phyloP scores from a whole-genome alignment of 2,113 vertebrate genomes.

The Eolophus roseicapilla region DNA sequence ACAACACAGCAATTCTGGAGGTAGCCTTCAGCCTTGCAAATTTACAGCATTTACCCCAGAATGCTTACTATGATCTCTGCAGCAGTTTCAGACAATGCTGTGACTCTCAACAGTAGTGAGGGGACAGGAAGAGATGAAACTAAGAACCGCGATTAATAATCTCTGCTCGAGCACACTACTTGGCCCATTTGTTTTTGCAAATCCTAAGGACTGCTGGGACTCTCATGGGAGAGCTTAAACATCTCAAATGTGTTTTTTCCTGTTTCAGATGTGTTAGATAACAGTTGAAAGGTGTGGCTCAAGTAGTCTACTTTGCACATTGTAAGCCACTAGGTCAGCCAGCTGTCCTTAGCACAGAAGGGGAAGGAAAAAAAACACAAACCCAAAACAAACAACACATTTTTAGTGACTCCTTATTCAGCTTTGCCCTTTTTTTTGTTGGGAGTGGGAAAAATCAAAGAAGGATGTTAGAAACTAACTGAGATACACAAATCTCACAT shows the following conservation, averaged over 20 bases:
- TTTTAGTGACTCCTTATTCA: not conserved
- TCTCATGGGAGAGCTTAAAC: slow-evolving; percentile 10
- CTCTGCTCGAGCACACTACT: not conserved
- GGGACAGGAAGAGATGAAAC: not conserved
- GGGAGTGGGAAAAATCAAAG: not conserved
- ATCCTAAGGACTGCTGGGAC: not conserved
- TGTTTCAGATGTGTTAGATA: slow-evolving; percentile 41
- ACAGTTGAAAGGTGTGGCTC: slow-evolving; percentile 30
- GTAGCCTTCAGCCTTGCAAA: not conserved
- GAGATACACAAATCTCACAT: not conserved
- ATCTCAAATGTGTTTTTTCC: slow-evolving; percentile 50
- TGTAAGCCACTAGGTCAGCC: not conserved
- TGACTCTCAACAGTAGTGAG: not conserved
- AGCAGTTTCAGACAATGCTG: not conserved
- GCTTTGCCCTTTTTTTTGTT: not conserved
- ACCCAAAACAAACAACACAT: not conserved
- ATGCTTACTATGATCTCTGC: not conserved
- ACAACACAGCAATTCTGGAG: not conserved
- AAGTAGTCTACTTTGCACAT: slow-evolving; percentile 20
- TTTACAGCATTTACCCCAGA: not conserved
- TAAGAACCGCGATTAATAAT: not conserved
- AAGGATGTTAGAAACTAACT: not conserved
- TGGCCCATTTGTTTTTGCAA: not conserved
- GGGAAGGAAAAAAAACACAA: not conserved
- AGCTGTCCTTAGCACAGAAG: not conserved